Conservation (phyloP, 1,140 invertebrate species). For the Lasioglossum albipes region DNA sequence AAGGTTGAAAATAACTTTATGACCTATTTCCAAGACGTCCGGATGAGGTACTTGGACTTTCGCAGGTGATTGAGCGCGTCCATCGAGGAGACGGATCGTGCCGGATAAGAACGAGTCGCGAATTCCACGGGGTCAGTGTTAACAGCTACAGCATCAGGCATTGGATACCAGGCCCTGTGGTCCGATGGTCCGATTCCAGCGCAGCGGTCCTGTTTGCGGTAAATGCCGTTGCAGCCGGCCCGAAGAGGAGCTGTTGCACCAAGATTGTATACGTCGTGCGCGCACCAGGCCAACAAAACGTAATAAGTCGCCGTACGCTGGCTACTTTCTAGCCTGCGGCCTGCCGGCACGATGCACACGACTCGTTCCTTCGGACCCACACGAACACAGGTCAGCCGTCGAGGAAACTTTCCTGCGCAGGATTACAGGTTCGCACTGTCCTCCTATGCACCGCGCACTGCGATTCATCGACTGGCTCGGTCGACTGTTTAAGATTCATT, state of each 20-base stretch:
- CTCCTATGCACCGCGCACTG: not conserved
- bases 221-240: constrained; percentile 55
- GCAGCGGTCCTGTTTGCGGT: constrained; percentile 45
- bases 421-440: not conserved
- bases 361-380: constrained; percentile 23
- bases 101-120: not conserved
- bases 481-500: too few species aligned
- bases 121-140: constrained; percentile 33
- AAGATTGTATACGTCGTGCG: constrained; percentile 7
- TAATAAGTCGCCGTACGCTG: constrained; percentile 47
- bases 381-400: not conserved
- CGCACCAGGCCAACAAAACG: constrained; percentile 35
- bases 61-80: not conserved
- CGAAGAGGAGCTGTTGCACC: constrained; percentile 15
- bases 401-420: not conserved
- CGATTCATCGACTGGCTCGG: not conserved
- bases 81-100: not conserved
- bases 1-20: constrained; percentile 1
- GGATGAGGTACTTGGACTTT: not conserved
- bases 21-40: not conserved
- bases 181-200: constrained; percentile 46
- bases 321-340: constrained; percentile 66
- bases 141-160: not conserved
- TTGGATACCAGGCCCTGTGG: not conserved
- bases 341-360: constrained; percentile 17